Conservation (phyloP, 2,113 vertebrate species). For the Calidris pygmaea region DNA sequence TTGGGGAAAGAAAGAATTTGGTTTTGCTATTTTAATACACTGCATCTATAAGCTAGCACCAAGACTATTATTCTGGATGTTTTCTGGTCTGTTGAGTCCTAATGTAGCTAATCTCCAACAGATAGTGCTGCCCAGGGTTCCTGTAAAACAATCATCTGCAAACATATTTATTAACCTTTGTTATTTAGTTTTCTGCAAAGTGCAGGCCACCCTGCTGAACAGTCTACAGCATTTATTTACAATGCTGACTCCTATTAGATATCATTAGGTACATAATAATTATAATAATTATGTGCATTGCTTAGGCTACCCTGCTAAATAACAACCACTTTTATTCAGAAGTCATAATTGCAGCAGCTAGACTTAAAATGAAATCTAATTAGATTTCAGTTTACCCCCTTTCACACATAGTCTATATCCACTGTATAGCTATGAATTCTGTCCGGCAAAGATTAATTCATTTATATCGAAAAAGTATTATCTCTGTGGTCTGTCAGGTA, state of each 20-base stretch:
- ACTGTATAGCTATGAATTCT: constrained; percentile 24
- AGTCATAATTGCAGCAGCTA: constrained; percentile 79
- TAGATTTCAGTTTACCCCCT: constrained; percentile 68
- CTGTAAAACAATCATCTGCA: constrained; percentile 61
- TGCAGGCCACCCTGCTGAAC: constrained; percentile 74
- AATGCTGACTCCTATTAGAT: constrained; percentile 75
- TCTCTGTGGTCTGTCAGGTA: neutral
- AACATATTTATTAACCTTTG: constrained; percentile 58
- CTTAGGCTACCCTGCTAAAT: constrained; percentile 81
- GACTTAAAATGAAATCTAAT: constrained; percentile 83
- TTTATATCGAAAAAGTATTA: neutral
- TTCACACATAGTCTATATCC: constrained; percentile 22
- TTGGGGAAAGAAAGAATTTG: neutral
- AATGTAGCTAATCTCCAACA: constrained; percentile 62
- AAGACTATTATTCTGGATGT: constrained; percentile 53
- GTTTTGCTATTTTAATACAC: constrained; percentile 1
- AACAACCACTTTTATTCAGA: constrained; percentile 80
- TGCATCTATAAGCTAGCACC: constrained; percentile 10
- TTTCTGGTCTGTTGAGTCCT: constrained; percentile 60
- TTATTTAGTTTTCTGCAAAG: constrained; percentile 62
- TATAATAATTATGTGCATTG: constrained; percentile 82
- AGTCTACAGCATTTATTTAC: constrained; percentile 66
- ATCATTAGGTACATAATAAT: constrained; percentile 83
- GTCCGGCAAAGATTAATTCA: constrained; percentile 8
- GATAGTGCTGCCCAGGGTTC: constrained; percentile 57